Evolutionary conservation across 2,113 vertebrate genomes (phyloP), one percentile per base, ranked within the genome.

Genomic region (Eptesicus fuscus): DNA sequence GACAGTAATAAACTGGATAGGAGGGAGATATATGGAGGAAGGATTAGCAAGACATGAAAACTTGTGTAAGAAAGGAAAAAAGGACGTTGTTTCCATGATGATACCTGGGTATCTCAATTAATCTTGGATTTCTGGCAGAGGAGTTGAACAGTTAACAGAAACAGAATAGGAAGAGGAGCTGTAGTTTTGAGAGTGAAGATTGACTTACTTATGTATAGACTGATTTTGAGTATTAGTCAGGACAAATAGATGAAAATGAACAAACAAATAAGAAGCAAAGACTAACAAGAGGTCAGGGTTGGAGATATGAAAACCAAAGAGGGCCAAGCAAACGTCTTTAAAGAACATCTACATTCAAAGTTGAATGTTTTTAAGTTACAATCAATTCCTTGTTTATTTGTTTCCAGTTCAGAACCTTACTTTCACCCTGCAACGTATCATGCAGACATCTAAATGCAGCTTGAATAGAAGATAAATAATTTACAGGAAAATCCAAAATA

Each of bases 381-480:
- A 17, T 80, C 20, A 76, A 6, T 94, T 23, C 10, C n/a, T 79
- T 0, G 1, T 37, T 40, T 2, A 1, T n/a, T 96, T 35, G 0
- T 53, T 79, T 89, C 51, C 25, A 47, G 1, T 37, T 89, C n/a
- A 93, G 53, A 91, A 23, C 30, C 44, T 49, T 42, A 4, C 7
- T 96, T 86, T 61, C 69, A 65, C 32, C 47, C 30, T 79, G 20
- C 89, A 70, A 2, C 32, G 47, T 2, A 3, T 73, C 14, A 44
- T 89, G 13, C 4, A 90, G 85, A 83, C 47, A 25, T 96, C 80
- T 95, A 63, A 91, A n/a, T 91, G 42, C 17, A 73, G 18, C 42
- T 71, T 88, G 18, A 90, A 37, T 30, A 83, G 78, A 88, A 65
- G 86, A 89, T 97, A 92, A 96, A 88, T 96, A 83, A 90, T 94